Percentiles rank a stretch among this genome's conserved stretches.
Conservation (phyloP, 2,888 invertebrate species). For the Zhengitettix transpicula region DNA sequence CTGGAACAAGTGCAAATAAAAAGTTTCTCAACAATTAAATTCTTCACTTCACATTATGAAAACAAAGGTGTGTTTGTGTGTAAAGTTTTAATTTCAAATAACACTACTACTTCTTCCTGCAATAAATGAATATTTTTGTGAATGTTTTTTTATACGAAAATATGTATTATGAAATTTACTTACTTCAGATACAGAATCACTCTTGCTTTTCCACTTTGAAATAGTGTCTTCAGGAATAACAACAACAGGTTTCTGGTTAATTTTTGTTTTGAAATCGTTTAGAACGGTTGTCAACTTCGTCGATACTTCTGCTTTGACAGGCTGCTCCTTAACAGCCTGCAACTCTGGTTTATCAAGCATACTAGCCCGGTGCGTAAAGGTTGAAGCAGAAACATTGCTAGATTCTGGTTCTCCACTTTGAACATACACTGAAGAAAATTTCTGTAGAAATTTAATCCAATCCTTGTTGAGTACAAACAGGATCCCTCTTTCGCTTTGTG, state of each 20-base stretch:
- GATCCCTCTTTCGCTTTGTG: slow-evolving; percentile 27
- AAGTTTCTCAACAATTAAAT: not conserved
- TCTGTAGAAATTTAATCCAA: slow-evolving; percentile 32
- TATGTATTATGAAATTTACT: slow-evolving; percentile 4
- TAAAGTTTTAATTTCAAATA: no score
- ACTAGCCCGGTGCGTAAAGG: no score
- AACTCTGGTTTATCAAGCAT: no score
- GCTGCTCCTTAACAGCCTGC: no score
- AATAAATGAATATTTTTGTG: not conserved
- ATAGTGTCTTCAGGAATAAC: slow-evolving; percentile 18
- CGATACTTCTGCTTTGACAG: slow-evolving; percentile 13
- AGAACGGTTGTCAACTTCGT: slow-evolving; percentile 27
- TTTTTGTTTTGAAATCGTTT: slow-evolving; percentile 25
- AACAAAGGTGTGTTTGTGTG: no score
- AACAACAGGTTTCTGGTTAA: slow-evolving; percentile 19
- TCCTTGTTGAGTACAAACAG: slow-evolving; percentile 31
- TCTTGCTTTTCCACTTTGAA: slow-evolving; percentile 32
- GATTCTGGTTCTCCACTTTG: slow-evolving; percentile 17
- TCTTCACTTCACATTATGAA: not conserved
- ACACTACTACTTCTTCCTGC: no score
- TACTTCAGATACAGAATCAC: slow-evolving; percentile 19
- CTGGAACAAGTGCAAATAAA: slow-evolving; percentile 21
- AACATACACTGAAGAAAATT: slow-evolving; percentile 25
- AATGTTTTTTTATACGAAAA: not conserved
- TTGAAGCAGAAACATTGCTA: slow-evolving; percentile 12